Percentiles rank a stretch among this genome's conserved stretches.
These are phyloP conservation scores for Microtus oregoni DNA, from an alignment of 2,113 vertebrate species.

Conservation along the genomic window DNA sequence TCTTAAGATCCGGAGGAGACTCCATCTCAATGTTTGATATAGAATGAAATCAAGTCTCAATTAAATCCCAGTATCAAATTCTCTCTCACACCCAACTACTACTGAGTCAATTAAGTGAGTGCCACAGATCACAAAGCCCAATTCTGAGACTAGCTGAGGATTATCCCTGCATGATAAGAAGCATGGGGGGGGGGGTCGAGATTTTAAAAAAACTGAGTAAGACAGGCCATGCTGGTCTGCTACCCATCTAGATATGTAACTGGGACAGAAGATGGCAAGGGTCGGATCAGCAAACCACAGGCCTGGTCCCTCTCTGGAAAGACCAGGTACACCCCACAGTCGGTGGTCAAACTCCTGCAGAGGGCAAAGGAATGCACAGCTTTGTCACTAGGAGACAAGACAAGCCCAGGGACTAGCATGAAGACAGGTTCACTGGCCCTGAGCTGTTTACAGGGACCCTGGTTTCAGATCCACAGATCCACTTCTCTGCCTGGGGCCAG, in stretches of 20 bases:
- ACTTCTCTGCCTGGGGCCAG: background rate
- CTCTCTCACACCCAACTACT: background rate
- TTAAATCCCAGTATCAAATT: background rate
- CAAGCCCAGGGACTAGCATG: background rate
- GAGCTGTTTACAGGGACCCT: too few species aligned
- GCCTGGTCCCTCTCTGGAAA: background rate
- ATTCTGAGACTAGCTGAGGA: background rate
- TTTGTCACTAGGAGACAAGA: background rate
- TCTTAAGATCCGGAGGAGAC: background rate
- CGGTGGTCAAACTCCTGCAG: background rate
- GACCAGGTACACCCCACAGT: too few species aligned
- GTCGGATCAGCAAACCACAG: background rate
- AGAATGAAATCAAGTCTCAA: background rate
- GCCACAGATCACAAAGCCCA: background rate
- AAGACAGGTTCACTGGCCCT: background rate
- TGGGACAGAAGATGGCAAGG: background rate
- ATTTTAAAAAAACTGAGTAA: background rate
- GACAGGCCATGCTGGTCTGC: accelerated
- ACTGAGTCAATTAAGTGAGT: background rate
- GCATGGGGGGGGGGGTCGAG: accelerated
- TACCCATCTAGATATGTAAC: too few species aligned
- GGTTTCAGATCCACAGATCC: background rate
- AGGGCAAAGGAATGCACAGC: background rate
- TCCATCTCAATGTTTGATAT: background rate
- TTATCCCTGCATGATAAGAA: background rate